Conservation (phyloP, 2,113 vertebrate species). For the Tonatia bakeri region DNA sequence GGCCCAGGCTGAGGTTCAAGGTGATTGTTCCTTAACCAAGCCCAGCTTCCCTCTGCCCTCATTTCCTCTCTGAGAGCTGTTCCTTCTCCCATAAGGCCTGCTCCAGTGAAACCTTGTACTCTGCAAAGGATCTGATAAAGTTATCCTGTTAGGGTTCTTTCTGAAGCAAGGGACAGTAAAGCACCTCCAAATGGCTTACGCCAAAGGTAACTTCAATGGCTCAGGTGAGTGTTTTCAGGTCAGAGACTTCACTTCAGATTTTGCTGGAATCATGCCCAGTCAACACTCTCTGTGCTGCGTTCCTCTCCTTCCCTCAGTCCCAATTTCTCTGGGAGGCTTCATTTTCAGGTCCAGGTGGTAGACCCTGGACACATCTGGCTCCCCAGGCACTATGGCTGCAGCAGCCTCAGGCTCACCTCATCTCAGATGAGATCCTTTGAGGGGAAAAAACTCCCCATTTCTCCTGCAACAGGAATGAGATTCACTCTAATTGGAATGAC, state of each 20-base stretch:
- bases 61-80: not conserved
- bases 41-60: not conserved
- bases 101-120: not conserved
- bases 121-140: not conserved
- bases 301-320: not conserved
- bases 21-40: not conserved
- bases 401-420: rapidly evolving
- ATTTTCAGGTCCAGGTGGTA: not conserved
- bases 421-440: not conserved
- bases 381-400: not conserved
- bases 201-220: not conserved
- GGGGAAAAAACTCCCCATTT: not conserved
- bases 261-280: not conserved
- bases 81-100: not conserved
- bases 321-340: not conserved
- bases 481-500: not conserved
- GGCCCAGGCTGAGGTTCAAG: not conserved
- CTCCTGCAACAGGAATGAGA: not conserved
- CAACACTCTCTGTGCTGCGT: not conserved
- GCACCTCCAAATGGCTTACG: not conserved
- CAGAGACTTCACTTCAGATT: not conserved
- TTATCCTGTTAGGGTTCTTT: not conserved
- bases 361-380: not conserved
- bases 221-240: not conserved
- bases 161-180: not conserved